Evolutionary conservation across 2,888 invertebrate genomes (phyloP), one percentile per base, ranked within the genome.

Genomic region (Drosophila anceps): DNA sequence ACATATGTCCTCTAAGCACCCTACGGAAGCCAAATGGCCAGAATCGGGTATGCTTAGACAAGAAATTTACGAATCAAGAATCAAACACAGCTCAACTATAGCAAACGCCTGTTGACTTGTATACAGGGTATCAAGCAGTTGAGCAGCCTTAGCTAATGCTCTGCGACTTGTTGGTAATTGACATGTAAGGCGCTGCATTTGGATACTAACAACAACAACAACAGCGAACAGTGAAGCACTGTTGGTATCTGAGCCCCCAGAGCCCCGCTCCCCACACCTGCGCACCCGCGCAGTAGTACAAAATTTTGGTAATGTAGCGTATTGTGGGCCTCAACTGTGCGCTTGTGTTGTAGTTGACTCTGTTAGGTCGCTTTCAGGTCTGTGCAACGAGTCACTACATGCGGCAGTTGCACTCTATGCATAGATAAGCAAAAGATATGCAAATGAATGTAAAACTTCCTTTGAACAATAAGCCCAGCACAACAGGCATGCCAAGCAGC

Each of bases 1-100:
- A 75, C 75, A 66, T 59, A 76, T 76, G 77, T 75, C 43, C 71
- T 43, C 37, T 27, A 1, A 8, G 24, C 24, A n/a, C 33, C 24
- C 33, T 27, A n/a, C 8, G 5, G 8, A 2, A 51, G 31, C 1
- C 20, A 9, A 20, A 5, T 20, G 15, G 20, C 20, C 5, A 0
- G 2, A 9, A 1, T 27, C 0, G 53, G 27, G 12, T 12, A 12
- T 27, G n/a, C 15, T 54, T 12, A n/a, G n/a, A n/a, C n/a, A n/a
- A n/a, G n/a, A n/a, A n/a, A n/a, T n/a, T n/a, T n/a, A n/a, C n/a
- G n/a, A n/a, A n/a, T n/a, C n/a, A n/a, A n/a, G n/a, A n/a, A n/a
- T n/a, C n/a, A n/a, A n/a, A n/a, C n/a, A n/a, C n/a, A n/a, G n/a
- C n/a, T n/a, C n/a, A n/a, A n/a, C n/a, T n/a, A n/a, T n/a, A n/a